phyloP scores from a whole-genome alignment of 2,113 vertebrate genomes.

The Agapornis roseicollis region DNA sequence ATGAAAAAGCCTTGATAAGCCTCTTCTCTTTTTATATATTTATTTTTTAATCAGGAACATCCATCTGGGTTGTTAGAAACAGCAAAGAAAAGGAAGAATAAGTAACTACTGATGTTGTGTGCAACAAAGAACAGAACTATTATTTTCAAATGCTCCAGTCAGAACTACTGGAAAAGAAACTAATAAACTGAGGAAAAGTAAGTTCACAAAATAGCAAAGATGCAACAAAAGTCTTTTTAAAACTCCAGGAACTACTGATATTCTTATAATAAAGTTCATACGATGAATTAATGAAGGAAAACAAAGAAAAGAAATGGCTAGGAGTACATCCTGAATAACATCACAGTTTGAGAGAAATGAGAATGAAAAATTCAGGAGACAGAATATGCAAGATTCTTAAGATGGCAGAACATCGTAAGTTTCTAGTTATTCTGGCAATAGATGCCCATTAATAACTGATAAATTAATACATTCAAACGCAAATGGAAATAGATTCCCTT shows the following conservation, averaged over 20 bases:
- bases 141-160: background rate
- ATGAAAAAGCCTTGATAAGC: background rate
- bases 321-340: background rate
- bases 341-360: background rate
- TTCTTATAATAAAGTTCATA: background rate
- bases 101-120: background rate
- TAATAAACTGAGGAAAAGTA: background rate
- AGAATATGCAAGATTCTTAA: background rate
- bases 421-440: background rate
- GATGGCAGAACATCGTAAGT: background rate
- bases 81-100: background rate
- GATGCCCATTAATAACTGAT: background rate
- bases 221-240: background rate
- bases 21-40: too few species aligned
- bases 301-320: background rate
- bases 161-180: background rate
- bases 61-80: background rate
- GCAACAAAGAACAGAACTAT: background rate
- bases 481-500: background rate
- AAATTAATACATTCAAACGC: background rate
- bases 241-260: background rate
- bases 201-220: background rate
- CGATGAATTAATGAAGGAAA: background rate
- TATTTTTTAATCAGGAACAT: background rate
- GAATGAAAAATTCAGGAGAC: background rate